Base-by-base conservation (phyloP, 2,888 invertebrate species). In the Torymus tubicola region DNA sequence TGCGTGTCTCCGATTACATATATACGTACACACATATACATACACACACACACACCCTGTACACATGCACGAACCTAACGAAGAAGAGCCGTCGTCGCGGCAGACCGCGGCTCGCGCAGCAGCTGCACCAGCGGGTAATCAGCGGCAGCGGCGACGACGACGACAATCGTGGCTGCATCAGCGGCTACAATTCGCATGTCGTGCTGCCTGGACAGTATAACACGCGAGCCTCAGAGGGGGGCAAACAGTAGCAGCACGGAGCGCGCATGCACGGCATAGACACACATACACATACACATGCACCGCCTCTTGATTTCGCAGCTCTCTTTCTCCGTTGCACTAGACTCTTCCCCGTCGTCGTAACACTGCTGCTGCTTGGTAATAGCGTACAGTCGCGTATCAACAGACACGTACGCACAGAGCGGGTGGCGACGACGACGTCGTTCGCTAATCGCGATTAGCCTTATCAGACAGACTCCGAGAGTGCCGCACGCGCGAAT, bases 391-490 rank as follows among this genome's bases (percentile, higher is more conserved):
- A 42, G 42, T 8, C 8, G 42, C 42, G 42, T 8, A 42, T 5
- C 42, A 42, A 42, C n/a, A 8, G 42, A 42, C 42, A 42, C 42
- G 42, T 42, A 42, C 42, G 42, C 42, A 42, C 8, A 42, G 42
- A 42, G 42, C 42, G 42, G 42, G 42, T 8, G 42, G 10, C 42
- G 42, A 42, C 42, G 42, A 42, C 42, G 42, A 42, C 42, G 50
- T 42, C 8, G 42, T 0, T 13, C n/a, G 21, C 31, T 57, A 18
- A 11, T 50, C 60, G 65, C 65, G 18, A 53, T 21, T 72, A 60
- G 70, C 63, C 21, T 57, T 73, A 80, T 75, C 79, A 70, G 42
- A 42, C 42, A 42, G 42, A 42, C 5, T 42, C 42, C 42, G 42
- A 42, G 42, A 31, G 31, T 8, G 8, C 10, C 42, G 42, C 42